These are phyloP conservation scores for Bagarius yarrelli DNA, from an alignment of 2,113 vertebrate genomes.

Conservation along the genomic window DNA sequence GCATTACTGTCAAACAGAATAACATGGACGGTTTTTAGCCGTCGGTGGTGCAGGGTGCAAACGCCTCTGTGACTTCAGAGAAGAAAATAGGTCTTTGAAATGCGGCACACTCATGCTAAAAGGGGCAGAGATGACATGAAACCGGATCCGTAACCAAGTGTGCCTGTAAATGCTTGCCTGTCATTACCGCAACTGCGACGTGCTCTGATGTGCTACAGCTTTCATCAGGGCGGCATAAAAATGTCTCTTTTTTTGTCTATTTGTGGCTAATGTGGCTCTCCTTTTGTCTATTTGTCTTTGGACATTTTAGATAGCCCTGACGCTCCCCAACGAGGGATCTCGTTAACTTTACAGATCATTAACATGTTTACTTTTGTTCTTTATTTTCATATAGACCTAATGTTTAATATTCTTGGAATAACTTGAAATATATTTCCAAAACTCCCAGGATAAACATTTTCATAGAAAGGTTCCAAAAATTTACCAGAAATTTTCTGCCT, in stretches of 20 bases:
- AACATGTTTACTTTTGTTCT: constrained; percentile 5
- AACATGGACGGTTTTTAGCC: constrained; percentile 29
- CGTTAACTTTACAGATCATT: constrained; percentile 16
- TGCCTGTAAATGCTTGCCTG: constrained; percentile 17
- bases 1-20: constrained; percentile 43
- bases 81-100: constrained; percentile 29
- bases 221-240: constrained; percentile 13
- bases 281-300: not conserved
- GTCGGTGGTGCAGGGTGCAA: not conserved
- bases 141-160: constrained; percentile 2
- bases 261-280: too few species aligned
- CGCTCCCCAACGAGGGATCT: not conserved
- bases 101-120: not conserved
- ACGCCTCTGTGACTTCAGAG: not conserved
- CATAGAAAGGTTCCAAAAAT: too few species aligned
- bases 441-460: too few species aligned
- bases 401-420: not conserved
- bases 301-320: not conserved
- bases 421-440: too few species aligned
- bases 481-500: too few species aligned
- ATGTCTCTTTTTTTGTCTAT: constrained; percentile 1
- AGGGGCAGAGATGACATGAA: constrained; percentile 13
- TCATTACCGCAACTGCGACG: not conserved
- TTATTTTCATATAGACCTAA: not conserved
- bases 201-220: constrained; percentile 29